Evolutionary conservation across 2,113 vertebrate genomes (phyloP), one percentile per base, ranked within the genome.

Genomic region (Datnioides undecimradiatus): DNA sequence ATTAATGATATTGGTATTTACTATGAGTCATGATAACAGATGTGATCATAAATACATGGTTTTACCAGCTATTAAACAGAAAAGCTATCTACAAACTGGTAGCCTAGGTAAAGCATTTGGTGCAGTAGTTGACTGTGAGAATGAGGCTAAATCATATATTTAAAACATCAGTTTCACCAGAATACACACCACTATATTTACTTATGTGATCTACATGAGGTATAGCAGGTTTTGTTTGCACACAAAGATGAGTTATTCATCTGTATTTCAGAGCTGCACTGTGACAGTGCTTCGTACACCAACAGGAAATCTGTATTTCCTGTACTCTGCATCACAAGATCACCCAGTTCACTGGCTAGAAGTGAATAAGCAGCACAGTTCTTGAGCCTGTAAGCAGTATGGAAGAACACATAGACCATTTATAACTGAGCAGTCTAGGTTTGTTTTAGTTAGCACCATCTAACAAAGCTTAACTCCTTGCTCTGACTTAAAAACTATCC

Each of bases 381-480:
- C n/a, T n/a, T n/a, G n/a, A n/a, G n/a, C n/a, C n/a, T 13, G 11
- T 38, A 48, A 46, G 19, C 59, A 38, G 21, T 17, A 36, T 3
- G 4, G 11, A 19, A 41, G 25, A 16, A 71, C 49, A 33, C 10
- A 21, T 45, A 3, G 16, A 8, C 31, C 33, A 45, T 57, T 45
- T 60, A 25, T 34, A 27, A 46, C 16, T 57, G 31, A 16, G 6
- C 43, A 62, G 31, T 3, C 31, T 8, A 38, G 19, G 23, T 57
- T 69, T 75, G 70, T 57, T 70, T 70, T 66, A 59, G 52, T 73
- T 76, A 55, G 49, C 17, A 19, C 31, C 8, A 23, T 34, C 25
- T 54, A 25, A 25, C 64, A 64, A 33, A 70, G 59, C 21, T 59
- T 76, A 41, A 54, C 25, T 54, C 25, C 12, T 9, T 8, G 7